Conservation (phyloP, 1,140 invertebrate species). For the Drosophila cardini region DNA sequence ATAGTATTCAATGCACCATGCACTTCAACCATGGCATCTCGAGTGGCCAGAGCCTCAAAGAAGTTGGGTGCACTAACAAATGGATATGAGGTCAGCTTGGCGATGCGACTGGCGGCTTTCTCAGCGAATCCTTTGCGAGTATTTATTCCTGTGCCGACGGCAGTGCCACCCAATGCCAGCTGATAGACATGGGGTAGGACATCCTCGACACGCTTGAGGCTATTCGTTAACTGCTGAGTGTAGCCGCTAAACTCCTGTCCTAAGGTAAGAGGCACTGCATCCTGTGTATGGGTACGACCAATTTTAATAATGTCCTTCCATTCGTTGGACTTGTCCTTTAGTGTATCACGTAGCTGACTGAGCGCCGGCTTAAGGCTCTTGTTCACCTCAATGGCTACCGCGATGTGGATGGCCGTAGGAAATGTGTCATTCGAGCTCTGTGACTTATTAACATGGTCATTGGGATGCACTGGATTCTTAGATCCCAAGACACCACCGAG, state of each 20-base stretch:
- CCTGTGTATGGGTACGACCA: slow-evolving; percentile 93
- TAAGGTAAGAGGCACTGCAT: slow-evolving; percentile 98
- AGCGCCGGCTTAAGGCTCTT: slow-evolving; percentile 92
- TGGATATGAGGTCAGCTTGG: slow-evolving; percentile 90
- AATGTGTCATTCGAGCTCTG: slow-evolving; percentile 99
- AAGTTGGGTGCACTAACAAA: slow-evolving; percentile 98
- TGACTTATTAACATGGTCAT: slow-evolving; percentile 99
- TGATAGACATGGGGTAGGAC: slow-evolving; percentile 94
- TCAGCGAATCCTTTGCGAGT: slow-evolving; percentile 93
- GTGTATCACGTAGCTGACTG: slow-evolving; percentile 89
- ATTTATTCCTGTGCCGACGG: slow-evolving; percentile 98
- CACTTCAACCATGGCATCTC: slow-evolving; percentile 98
- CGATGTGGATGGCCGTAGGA: slow-evolving; percentile 99
- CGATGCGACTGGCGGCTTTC: slow-evolving; percentile 94
- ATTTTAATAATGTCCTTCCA: slow-evolving; percentile 98
- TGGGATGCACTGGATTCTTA: slow-evolving; percentile 98
- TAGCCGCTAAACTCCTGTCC: slow-evolving; percentile 99
- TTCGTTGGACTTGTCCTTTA: slow-evolving; percentile 91
- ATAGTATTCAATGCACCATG: slow-evolving; percentile 97
- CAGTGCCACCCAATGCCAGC: slow-evolving; percentile 97
- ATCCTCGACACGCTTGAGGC: slow-evolving; percentile 93
- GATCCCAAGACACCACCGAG: slow-evolving; percentile 96
- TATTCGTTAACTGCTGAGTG: slow-evolving; percentile 93
- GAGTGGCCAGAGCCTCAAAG: slow-evolving; percentile 97
- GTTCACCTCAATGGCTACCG: slow-evolving; percentile 95